These are phyloP conservation scores for Suricata suricatta DNA, from an alignment of 2,113 vertebrate genomes.

Conservation along the genomic window DNA sequence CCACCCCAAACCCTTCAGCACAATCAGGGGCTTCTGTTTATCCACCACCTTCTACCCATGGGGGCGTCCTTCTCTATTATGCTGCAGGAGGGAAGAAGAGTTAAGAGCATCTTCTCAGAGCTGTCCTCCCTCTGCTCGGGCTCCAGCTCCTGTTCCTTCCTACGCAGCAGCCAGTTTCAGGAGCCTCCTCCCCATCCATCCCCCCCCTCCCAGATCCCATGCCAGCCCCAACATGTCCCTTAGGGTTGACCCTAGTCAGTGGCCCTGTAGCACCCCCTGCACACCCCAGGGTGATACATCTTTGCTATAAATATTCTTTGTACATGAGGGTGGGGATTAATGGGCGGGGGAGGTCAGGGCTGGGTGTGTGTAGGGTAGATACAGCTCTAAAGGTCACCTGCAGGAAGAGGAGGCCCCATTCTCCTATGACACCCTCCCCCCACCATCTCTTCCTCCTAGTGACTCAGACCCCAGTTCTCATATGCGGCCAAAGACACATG, in stretches of 20 bases:
- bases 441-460: not conserved
- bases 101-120: constrained; percentile 50
- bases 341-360: not conserved
- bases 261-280: not conserved
- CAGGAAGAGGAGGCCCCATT: not conserved
- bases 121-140: constrained; percentile 36
- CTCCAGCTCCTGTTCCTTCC: constrained; percentile 31
- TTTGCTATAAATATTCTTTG: not conserved
- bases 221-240: not conserved
- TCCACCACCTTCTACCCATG: not conserved
- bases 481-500: not conserved
- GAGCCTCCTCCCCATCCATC: not conserved
- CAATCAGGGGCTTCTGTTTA: not conserved
- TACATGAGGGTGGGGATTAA: not conserved
- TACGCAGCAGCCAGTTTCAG: constrained; percentile 36
- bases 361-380: no score
- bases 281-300: not conserved
- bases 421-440: not conserved
- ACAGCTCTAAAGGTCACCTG: constrained; percentile 56
- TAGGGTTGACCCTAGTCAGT: not conserved
- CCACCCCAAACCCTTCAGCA: not conserved
- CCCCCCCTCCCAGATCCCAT: not conserved
- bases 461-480: constrained; percentile 40
- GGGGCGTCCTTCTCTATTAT: not conserved
- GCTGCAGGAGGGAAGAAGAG: not conserved